Percentiles rank a stretch among this genome's conserved stretches.
phyloP scores from a whole-genome alignment of 2,888 invertebrate species.

The Rutpela maculata region DNA sequence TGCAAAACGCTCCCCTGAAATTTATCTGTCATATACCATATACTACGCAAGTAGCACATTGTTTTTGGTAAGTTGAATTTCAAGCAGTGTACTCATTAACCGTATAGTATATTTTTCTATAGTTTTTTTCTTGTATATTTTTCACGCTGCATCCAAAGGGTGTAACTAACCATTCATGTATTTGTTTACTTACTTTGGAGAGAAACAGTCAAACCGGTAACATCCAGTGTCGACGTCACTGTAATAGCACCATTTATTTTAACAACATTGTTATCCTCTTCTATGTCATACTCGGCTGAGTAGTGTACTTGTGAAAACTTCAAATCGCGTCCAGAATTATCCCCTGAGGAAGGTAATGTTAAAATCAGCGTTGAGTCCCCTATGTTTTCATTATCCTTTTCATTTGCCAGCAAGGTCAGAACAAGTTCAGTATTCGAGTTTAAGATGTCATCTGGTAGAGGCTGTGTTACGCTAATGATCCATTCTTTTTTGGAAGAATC shows the following conservation, averaged over 20 bases:
- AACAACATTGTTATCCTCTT: slow-evolving; percentile 35
- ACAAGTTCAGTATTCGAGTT: slow-evolving; percentile 41
- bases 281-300: slow-evolving; percentile 41
- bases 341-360: slow-evolving; percentile 24
- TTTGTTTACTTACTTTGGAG: slow-evolving; percentile 24
- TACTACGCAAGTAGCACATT: too few relatives aligned
- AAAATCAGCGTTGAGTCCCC: slow-evolving; percentile 44
- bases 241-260: slow-evolving; percentile 39
- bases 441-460: slow-evolving; percentile 46
- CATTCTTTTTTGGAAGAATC: slow-evolving; percentile 40
- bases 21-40: too few relatives aligned
- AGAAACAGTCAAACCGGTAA: neutral
- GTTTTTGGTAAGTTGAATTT: too few relatives aligned
- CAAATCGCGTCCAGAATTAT: slow-evolving; percentile 29
- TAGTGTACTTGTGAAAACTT: slow-evolving; percentile 41
- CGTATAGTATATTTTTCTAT: too few relatives aligned
- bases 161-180: too few relatives aligned
- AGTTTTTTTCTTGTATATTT: too few relatives aligned
- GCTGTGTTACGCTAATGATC: slow-evolving; percentile 34
- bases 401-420: slow-evolving; percentile 41
- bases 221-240: neutral
- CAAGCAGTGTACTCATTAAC: too few relatives aligned
- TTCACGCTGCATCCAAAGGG: too few relatives aligned
- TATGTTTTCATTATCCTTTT: slow-evolving; percentile 30
- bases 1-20: too few relatives aligned